These are phyloP conservation scores for Sinocyclocheilus rhinocerous DNA, from an alignment of 2,113 vertebrate species.

Conservation along the genomic window DNA sequence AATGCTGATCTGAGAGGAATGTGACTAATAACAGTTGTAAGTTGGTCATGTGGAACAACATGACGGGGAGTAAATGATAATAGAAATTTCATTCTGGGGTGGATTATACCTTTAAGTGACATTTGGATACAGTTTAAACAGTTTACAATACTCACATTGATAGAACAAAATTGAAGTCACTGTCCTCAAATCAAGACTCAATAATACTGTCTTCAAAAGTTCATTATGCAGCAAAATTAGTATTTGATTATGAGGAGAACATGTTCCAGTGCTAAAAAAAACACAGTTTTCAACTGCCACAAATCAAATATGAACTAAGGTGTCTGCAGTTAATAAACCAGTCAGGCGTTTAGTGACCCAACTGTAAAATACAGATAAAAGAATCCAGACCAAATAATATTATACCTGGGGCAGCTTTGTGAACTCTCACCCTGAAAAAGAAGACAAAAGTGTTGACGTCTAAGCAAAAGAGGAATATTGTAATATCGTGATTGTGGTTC, in stretches of 20 bases:
- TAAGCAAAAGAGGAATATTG: slow-evolving; percentile 3
- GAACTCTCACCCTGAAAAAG: slow-evolving; percentile 74
- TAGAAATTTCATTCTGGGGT: too few species aligned
- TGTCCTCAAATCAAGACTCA: not conserved
- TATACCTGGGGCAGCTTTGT: slow-evolving; percentile 72
- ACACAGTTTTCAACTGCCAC: not conserved
- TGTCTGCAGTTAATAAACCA: not conserved
- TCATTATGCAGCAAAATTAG: not conserved
- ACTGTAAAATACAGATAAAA: not conserved
- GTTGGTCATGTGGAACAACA: too few species aligned
- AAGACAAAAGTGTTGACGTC: slow-evolving; percentile 18
- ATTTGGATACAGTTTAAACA: not conserved
- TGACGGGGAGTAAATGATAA: too few species aligned
- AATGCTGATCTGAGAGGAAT: not conserved
- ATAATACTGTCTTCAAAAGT: not conserved
- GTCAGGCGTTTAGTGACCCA: not conserved
- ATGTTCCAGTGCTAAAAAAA: not conserved
- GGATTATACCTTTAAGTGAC: too few species aligned
- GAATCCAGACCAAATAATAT: not conserved
- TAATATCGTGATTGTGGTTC: not conserved
- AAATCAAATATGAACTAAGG: not conserved
- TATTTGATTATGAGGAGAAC: not conserved
- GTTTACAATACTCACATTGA: not conserved
- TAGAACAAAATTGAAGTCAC: not conserved
- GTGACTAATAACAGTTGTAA: not conserved